Conservation (phyloP, 2,797 vertebrate species). For the Myotis vivesi region DNA sequence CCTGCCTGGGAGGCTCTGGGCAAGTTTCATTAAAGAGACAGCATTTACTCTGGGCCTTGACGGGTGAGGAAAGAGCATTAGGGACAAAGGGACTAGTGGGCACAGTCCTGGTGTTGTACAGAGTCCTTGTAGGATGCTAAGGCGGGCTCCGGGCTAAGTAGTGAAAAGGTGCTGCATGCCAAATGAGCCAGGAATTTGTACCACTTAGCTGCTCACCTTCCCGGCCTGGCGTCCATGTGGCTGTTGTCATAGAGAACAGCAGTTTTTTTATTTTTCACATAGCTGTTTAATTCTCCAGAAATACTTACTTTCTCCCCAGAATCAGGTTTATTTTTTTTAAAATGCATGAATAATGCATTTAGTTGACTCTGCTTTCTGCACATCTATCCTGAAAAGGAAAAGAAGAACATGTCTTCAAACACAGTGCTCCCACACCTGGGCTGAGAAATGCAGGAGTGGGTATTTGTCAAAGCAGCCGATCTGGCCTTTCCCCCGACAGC, state of each 20-base stretch:
- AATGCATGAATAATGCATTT: background rate
- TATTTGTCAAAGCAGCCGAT: background rate
- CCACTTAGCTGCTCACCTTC: background rate
- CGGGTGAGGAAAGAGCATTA: background rate
- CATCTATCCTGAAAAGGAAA: background rate
- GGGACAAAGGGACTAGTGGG: background rate
- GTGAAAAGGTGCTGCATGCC: background rate
- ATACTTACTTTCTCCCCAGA: background rate
- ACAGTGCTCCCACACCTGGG: background rate
- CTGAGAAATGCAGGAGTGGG: background rate
- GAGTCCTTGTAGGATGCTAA: background rate
- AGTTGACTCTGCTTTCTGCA: slow-evolving; percentile 13
- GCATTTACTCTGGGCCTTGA: background rate
- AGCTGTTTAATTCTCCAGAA: background rate
- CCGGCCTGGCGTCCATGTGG: rapidly evolving
- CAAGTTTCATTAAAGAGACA: background rate
- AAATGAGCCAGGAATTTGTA: too few relatives aligned
- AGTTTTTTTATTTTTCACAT: background rate
- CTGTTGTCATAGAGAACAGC: background rate
- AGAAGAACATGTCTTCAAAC: background rate
- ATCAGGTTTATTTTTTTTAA: background rate
- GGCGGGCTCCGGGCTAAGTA: background rate
- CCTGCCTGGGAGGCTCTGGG: background rate
- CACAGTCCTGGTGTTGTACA: rapidly evolving
- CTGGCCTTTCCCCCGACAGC: background rate